These are phyloP conservation scores for Falco rusticolus DNA, from an alignment of 2,797 vertebrate genomes.

Conservation along the genomic window DNA sequence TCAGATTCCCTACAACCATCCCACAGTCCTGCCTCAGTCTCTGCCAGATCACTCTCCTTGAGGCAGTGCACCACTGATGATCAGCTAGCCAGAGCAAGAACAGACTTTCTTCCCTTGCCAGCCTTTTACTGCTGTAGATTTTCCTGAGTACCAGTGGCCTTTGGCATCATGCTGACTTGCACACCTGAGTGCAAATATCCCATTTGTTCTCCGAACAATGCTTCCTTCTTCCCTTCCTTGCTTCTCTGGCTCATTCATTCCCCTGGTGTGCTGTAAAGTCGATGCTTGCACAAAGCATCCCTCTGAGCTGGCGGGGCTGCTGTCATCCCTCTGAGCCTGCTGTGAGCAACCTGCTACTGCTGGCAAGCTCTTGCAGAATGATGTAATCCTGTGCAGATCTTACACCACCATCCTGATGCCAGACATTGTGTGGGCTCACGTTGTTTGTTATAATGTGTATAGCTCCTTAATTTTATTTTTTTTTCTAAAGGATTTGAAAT, in stretches of 20 bases:
- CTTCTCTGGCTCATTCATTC: not conserved
- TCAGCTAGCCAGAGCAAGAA: not conserved
- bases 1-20: not conserved
- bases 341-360: slow-evolving; percentile 57
- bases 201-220: slow-evolving; percentile 31
- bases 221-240: slow-evolving; percentile 26
- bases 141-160: not conserved
- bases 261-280: not conserved
- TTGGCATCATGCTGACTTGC: not conserved
- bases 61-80: not conserved
- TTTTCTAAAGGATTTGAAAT: not conserved
- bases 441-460: not conserved
- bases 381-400: slow-evolving; percentile 44
- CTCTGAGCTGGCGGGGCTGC: slow-evolving; percentile 38
- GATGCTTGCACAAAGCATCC: slow-evolving; percentile 39
- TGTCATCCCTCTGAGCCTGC: slow-evolving; percentile 25
- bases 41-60: not conserved
- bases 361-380: slow-evolving; percentile 33
- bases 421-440: not conserved
- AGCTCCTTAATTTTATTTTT: not conserved
- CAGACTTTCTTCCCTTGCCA: not conserved
- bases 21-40: not conserved
- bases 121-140: not conserved
- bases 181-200: slow-evolving; percentile 44
- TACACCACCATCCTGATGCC: slow-evolving; percentile 8